A percentile compares a stretch with the other conserved stretches of the same genome.
Conservation (phyloP, 2,888 invertebrate genomes). For the Spatulosminthurus flaviceps region DNA sequence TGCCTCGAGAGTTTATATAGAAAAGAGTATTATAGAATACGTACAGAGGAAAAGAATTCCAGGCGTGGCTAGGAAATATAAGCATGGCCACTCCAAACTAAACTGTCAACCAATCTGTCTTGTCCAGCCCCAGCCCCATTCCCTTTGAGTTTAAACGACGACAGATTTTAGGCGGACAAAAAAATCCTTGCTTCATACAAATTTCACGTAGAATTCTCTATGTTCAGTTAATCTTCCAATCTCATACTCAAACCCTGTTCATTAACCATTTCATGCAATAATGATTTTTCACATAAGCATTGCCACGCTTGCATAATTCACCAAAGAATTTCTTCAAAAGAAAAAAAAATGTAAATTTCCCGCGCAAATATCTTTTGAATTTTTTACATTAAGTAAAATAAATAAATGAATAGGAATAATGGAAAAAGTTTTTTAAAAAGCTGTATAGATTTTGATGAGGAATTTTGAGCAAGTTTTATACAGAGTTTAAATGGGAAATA, state of each 20-base stretch:
- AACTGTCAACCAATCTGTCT: conserved; percentile 36
- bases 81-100: conserved; percentile 30
- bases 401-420: no score
- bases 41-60: conserved; percentile 37
- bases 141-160: not conserved
- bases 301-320: not conserved
- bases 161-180: not conserved
- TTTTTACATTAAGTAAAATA: no score
- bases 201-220: no score
- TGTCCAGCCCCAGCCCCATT: conserved; percentile 31
- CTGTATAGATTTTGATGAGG: no score
- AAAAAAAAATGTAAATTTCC: no score
- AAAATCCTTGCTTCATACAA: no score
- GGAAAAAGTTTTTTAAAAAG: no score
- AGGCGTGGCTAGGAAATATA: conserved; percentile 31
- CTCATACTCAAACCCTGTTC: not conserved
- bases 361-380: no score
- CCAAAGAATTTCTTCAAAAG: not conserved
- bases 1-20: not conserved
- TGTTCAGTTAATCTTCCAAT: not conserved
- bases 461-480: no score
- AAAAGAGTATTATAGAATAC: no score
- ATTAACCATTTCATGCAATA: conserved; percentile 6
- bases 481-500: no score
- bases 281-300: conserved; percentile 6